phyloP scores from a whole-genome alignment of 1,140 invertebrate species.

The Eufriesea mexicana region DNA sequence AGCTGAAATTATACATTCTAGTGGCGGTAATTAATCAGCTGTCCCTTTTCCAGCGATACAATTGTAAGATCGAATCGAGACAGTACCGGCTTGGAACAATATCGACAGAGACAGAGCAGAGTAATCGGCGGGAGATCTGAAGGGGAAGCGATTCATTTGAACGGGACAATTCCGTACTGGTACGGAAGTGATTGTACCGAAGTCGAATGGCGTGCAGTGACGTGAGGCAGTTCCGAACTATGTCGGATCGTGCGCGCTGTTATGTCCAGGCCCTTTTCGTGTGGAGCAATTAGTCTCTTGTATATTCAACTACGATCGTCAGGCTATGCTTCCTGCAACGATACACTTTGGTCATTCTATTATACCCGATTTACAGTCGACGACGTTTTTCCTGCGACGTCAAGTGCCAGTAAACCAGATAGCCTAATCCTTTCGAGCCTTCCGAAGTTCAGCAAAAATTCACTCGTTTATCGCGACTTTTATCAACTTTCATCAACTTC shows the following conservation, averaged over 20 bases:
- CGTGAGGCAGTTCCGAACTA: conserved; percentile 53
- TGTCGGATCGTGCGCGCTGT: conserved; percentile 15
- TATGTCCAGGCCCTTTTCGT: conserved; percentile 45
- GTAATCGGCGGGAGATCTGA: conserved; percentile 48
- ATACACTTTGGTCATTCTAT: not conserved
- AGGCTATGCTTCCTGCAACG: not conserved
- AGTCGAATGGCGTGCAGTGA: conserved; percentile 50
- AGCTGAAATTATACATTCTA: too few relatives aligned
- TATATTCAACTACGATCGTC: conserved; percentile 16
- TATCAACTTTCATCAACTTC: not conserved
- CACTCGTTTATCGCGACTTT: not conserved
- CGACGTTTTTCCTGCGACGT: not conserved
- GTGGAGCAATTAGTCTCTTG: conserved; percentile 70
- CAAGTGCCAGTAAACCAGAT: too few relatives aligned
- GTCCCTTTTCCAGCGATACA: not conserved
- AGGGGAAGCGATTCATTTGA: conserved; percentile 56
- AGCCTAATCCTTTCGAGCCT: too few relatives aligned
- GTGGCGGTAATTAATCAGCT: not conserved
- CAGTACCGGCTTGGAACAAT: conserved; percentile 32
- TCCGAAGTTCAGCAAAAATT: too few relatives aligned
- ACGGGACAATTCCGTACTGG: conserved; percentile 56
- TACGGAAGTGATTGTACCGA: conserved; percentile 63
- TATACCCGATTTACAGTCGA: not conserved
- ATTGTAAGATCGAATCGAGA: conserved; percentile 34
- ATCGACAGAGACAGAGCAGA: conserved; percentile 49